Conservation (phyloP, 2,113 vertebrate species). For the Otolemur garnettii region DNA sequence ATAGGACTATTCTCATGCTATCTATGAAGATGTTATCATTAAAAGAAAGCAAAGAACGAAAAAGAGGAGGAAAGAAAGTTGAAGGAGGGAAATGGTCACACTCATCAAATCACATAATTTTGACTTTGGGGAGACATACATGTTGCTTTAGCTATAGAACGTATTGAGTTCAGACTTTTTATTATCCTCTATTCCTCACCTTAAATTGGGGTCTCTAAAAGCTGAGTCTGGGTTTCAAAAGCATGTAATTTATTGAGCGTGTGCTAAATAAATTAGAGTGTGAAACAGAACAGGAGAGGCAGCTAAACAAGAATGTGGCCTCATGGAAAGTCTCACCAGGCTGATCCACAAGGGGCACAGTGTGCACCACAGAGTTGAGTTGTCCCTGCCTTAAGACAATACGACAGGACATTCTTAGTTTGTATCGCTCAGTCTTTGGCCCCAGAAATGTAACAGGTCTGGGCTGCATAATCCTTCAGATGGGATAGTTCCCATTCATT, state of each 20-base stretch:
- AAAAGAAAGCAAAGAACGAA: too few relatives aligned
- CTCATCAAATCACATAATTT: neutral
- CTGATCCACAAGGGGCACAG: neutral
- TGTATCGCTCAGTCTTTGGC: neutral
- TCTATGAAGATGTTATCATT: neutral
- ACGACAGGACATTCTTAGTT: neutral
- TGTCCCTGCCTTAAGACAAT: too few relatives aligned
- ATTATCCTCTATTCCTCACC: neutral
- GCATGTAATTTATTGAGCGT: neutral
- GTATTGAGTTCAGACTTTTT: neutral
- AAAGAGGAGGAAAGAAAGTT: too few relatives aligned
- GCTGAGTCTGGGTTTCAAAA: neutral
- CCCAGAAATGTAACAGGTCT: neutral
- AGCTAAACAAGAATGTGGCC: neutral
- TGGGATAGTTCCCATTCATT: neutral
- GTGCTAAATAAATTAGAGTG: neutral
- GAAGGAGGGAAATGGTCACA: neutral
- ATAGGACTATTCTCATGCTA: neutral
- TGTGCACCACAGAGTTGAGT: too few relatives aligned
- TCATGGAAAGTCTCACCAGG: neutral
- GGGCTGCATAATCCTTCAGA: neutral
- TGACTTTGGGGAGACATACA: neutral
- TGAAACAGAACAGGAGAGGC: neutral
- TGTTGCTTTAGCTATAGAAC: neutral
- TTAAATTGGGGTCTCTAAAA: neutral